These are phyloP conservation scores for Triops cancriformis DNA, from an alignment of 1,140 invertebrate species.

Conservation along the genomic window DNA sequence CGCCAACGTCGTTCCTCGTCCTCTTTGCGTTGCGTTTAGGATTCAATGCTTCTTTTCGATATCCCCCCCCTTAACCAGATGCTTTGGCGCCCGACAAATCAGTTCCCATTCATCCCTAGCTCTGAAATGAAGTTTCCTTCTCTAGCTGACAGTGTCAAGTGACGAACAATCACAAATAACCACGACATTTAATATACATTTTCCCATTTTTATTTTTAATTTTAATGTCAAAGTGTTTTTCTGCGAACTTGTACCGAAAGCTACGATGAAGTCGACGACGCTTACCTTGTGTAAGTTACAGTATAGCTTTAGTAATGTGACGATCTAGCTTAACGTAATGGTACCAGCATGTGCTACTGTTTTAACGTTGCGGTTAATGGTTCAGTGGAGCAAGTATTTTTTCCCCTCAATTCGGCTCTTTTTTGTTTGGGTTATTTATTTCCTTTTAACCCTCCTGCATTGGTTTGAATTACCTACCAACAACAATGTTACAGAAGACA, in stretches of 20 bases:
- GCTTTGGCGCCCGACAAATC: not conserved
- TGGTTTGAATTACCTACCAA: not conserved
- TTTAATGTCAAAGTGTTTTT: no score
- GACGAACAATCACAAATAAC: not conserved
- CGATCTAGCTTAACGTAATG: no score
- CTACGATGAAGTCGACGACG: not conserved
- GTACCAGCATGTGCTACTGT: constrained; percentile 8
- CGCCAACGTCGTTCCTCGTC: not conserved
- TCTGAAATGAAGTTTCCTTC: not conserved
- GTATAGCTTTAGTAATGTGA: not conserved
- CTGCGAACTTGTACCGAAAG: not conserved
- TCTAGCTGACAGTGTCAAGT: not conserved
- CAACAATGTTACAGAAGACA: not conserved
- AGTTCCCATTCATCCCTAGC: not conserved
- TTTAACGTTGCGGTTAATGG: not conserved
- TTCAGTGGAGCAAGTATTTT: not conserved
- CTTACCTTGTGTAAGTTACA: not conserved
- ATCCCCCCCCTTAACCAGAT: not conserved
- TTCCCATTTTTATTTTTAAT: no score
- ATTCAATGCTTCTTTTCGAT: not conserved
- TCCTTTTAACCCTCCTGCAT: no score
- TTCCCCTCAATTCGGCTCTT: not conserved
- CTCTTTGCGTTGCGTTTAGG: not conserved
- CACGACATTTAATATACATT: no score
- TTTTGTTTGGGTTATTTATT: not conserved